These are phyloP conservation scores for Amphiduros pacificus DNA, from an alignment of 2,888 invertebrate genomes.

Conservation along the genomic window DNA sequence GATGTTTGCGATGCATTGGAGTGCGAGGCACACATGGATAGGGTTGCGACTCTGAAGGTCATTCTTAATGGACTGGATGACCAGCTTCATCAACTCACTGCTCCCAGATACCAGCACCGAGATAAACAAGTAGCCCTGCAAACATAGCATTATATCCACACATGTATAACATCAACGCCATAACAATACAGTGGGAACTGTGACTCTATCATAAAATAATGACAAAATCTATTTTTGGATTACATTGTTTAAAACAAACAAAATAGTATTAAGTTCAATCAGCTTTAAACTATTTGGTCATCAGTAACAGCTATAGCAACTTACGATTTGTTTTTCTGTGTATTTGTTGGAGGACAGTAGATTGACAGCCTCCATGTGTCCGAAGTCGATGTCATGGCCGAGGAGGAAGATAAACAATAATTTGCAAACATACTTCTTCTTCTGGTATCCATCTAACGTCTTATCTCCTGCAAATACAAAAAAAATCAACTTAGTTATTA, in stretches of 20 bases:
- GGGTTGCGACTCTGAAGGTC: constrained; percentile 93
- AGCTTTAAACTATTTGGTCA: too few relatives aligned
- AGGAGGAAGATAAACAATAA: constrained; percentile 97
- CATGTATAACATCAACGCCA: neutral
- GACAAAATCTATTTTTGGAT: neutral
- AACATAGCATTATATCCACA: neutral
- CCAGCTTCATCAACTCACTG: constrained; percentile 97
- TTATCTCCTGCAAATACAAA: constrained; percentile 75
- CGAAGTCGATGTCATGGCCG: constrained; percentile 99
- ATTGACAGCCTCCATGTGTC: constrained; percentile 99
- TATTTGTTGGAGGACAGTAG: constrained; percentile 99
- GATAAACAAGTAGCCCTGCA: constrained; percentile 97
- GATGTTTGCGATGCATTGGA: constrained; percentile 99
- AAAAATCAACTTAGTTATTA: neutral
- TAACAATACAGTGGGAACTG: neutral
- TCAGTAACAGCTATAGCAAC: constrained; percentile 27
- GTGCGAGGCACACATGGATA: constrained; percentile 95
- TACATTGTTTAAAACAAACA: neutral
- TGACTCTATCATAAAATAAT: neutral
- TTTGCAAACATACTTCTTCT: constrained; percentile 99
- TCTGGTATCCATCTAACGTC: constrained; percentile 99
- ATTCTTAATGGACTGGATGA: constrained; percentile 98
- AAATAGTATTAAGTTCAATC: neutral
- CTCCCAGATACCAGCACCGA: constrained; percentile 98
- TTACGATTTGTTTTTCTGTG: constrained; percentile 97